Percentiles rank a stretch among this genome's conserved stretches.
These are phyloP conservation scores for Cinclus cinclus DNA, from an alignment of 2,113 vertebrate genomes.

Conservation along the genomic window DNA sequence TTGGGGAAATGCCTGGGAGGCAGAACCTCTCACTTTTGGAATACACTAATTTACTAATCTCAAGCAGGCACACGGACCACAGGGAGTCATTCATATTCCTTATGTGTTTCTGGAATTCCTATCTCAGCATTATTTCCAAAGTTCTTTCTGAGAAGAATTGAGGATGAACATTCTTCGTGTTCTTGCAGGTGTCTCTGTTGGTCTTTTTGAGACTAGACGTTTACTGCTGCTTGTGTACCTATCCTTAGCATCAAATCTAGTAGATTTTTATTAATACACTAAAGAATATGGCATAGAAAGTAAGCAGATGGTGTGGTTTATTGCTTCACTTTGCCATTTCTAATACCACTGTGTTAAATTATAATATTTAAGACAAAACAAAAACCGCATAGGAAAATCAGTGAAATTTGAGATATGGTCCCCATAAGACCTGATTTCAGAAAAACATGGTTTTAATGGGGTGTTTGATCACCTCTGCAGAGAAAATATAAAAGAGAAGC, in stretches of 20 bases:
- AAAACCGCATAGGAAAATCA: rapidly evolving
- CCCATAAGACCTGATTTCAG: neutral
- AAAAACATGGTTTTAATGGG: neutral
- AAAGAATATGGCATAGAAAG: neutral
- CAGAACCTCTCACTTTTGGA: neutral
- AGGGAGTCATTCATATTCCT: neutral
- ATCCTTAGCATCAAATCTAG: neutral
- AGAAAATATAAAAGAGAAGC: neutral
- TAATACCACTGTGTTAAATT: neutral
- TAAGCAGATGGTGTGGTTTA: neutral
- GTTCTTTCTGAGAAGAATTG: neutral
- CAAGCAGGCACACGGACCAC: rapidly evolving
- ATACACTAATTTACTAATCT: neutral
- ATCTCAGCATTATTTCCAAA: neutral
- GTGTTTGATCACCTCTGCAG: neutral
- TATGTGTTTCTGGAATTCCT: neutral
- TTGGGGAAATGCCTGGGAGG: neutral
- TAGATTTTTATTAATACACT: neutral
- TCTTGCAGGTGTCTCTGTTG: rapidly evolving
- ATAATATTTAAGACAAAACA: neutral
- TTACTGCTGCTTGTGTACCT: neutral
- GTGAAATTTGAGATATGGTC: neutral
- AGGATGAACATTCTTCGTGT: rapidly evolving
- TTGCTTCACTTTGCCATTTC: neutral
- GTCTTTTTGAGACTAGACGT: neutral